A percentile compares a stretch with the other conserved stretches of the same genome.
These are phyloP conservation scores for Lycocerus yunnanus DNA, from an alignment of 2,888 invertebrate species.

Conservation along the genomic window DNA sequence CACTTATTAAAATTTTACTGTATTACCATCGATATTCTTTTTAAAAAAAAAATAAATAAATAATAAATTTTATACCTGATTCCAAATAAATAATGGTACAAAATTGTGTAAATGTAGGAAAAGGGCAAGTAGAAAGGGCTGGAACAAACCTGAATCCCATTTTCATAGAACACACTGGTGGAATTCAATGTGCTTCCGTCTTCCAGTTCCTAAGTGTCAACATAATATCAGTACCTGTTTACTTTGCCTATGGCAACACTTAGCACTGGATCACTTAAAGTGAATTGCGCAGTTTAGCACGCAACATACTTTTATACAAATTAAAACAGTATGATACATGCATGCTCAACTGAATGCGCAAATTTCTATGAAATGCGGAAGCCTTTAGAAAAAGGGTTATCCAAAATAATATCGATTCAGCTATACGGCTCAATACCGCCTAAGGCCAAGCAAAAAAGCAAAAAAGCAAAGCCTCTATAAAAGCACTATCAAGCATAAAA, in stretches of 20 bases:
- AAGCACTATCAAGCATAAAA: slow-evolving; percentile 37
- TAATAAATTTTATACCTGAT: slow-evolving; percentile 20
- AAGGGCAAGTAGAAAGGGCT: slow-evolving; percentile 48
- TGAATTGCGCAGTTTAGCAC: slow-evolving; percentile 19
- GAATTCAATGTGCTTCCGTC: slow-evolving; percentile 53
- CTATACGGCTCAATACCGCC: slow-evolving; percentile 46
- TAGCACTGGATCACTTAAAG: slow-evolving; percentile 46
- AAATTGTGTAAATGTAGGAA: slow-evolving; percentile 23
- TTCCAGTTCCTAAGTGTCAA: slow-evolving; percentile 56
- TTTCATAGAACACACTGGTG: slow-evolving; percentile 54
- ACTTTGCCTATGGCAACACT: slow-evolving; percentile 49
- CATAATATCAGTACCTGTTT: slow-evolving; percentile 44
- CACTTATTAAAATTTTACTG: too few relatives aligned
- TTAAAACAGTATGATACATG: slow-evolving; percentile 1
- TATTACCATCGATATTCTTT: neutral
- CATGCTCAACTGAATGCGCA: slow-evolving; percentile 20
- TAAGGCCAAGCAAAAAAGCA: slow-evolving; percentile 46
- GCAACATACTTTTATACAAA: slow-evolving; percentile 3
- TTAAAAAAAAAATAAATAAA: neutral
- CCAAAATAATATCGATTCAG: slow-evolving; percentile 45
- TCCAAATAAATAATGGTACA: slow-evolving; percentile 23
- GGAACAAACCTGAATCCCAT: slow-evolving; percentile 55
- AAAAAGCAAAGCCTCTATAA: slow-evolving; percentile 43
- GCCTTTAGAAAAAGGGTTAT: slow-evolving; percentile 56
- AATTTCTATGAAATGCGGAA: slow-evolving; percentile 46